phyloP scores from a whole-genome alignment of 1,140 invertebrate species.

The Leptinotarsa lineolata region DNA sequence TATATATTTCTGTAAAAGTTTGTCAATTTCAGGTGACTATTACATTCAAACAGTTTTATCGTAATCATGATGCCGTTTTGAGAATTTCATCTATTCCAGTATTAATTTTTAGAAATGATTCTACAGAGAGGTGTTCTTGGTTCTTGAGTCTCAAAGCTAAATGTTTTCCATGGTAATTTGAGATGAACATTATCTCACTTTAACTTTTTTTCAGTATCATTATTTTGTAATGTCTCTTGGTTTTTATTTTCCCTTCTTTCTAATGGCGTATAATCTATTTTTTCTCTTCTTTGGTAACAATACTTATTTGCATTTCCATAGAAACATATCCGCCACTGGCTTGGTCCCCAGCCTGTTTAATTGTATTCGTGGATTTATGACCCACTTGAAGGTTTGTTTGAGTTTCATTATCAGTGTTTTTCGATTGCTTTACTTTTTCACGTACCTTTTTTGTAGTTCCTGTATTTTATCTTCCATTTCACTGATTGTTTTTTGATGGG shows the following conservation, averaged over 20 bases:
- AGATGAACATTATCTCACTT: background rate
- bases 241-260: background rate
- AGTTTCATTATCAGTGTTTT: background rate
- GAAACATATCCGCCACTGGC: background rate
- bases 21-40: no score
- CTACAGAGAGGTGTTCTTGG: background rate
- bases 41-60: no score
- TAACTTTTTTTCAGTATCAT: background rate
- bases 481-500: background rate
- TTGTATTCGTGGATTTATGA: constrained; percentile 2
- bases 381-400: background rate
- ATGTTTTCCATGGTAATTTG: background rate
- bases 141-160: no score
- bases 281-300: background rate
- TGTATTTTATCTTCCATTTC: background rate
- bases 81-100: background rate
- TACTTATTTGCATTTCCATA: background rate
- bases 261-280: background rate
- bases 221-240: background rate
- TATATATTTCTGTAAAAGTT: no score
- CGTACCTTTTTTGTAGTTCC: constrained; percentile 3
- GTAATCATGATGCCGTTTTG: background rate
- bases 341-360: background rate
- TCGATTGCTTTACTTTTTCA: background rate
- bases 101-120: background rate